These are phyloP conservation scores for Agelastica alni DNA, from an alignment of 2,888 invertebrate species.

Conservation along the genomic window DNA sequence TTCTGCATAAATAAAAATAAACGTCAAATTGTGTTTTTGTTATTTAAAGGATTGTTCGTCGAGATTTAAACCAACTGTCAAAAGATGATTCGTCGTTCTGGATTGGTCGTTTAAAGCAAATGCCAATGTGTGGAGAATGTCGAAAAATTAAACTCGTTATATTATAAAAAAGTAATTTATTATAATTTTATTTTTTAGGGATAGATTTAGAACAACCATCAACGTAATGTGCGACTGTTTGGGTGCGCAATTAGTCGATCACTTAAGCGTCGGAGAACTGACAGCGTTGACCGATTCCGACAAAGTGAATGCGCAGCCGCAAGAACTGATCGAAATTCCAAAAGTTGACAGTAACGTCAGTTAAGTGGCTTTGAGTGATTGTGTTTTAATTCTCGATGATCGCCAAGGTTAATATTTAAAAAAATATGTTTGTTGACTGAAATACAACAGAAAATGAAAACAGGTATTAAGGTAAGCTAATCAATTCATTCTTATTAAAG, in stretches of 20 bases:
- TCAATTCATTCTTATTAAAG: too few species aligned
- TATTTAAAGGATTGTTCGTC: too few species aligned
- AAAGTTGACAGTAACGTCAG: constrained; percentile 44
- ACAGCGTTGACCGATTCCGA: constrained; percentile 54
- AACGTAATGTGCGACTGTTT: constrained; percentile 96
- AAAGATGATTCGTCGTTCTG: too few species aligned
- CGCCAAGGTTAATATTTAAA: not conserved
- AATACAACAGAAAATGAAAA: not conserved
- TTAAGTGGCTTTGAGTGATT: not conserved
- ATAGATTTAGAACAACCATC: constrained; percentile 85
- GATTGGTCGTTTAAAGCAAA: too few species aligned
- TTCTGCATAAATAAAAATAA: too few species aligned
- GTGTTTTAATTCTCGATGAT: not conserved
- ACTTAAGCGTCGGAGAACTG: constrained; percentile 78
- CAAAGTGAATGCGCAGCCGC: constrained; percentile 61
- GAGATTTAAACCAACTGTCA: too few species aligned
- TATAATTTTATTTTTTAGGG: constrained; percentile 58
- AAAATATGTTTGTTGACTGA: constrained; percentile 14
- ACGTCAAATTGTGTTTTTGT: too few species aligned
- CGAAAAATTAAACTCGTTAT: not conserved
- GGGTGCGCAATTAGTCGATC: constrained; percentile 89
- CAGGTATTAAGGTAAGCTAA: not conserved
- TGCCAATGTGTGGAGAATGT: too few species aligned
- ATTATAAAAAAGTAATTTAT: not conserved
- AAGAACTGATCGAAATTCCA: constrained; percentile 67